Base-by-base conservation (phyloP, 2,888 invertebrate genomes). In the Ischnus inquisitorius region DNA sequence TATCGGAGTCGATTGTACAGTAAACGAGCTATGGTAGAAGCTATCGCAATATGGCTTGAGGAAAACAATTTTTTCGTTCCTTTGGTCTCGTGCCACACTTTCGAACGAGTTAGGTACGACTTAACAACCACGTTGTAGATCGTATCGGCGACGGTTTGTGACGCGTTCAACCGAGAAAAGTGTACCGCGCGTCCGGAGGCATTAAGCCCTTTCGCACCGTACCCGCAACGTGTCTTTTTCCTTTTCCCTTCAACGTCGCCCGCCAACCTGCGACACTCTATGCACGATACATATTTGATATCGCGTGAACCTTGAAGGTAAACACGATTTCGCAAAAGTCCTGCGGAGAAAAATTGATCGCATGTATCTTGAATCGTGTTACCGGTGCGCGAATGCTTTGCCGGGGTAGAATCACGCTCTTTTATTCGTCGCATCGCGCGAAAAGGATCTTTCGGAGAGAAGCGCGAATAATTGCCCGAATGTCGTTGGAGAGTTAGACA, bases 261-360 rank as follows among this genome's bases (percentile, higher is more conserved):
- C n/a, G 65, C 46, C 34, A 12, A 57, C 48, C 54, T 5, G 16
- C 28, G 19, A 71, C 34, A 43, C 65, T 60, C 57, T 46, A 39
- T 54, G 34, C 72, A 60, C 62, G 62, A 79, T 80, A 68, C 62
- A 80, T 77, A 80, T 83, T 80, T 77, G 77, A 72, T 74, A 67
- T 72, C 74, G 34, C 39, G 76, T 60, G 28, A n/a, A 62, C 72
- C 65, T 67, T 65, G 67, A 54, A 51, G 34, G 71, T 46, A 69
- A 67, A 57, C 19, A 54, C 43, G 5, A 28, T 54, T 34, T 57
- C 46, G 69, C 60, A 39, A 28, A 54, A 39, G 34, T 14, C 51
- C 4, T 34, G 1, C 5, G 22, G 16, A 41, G 16, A 3, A 54
- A 43, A 34, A 60, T 74, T 48, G 74, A 74, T 71, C 54, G 54